phyloP scores from a whole-genome alignment of 2,888 invertebrate species.

The Exephanes ischioxanthus region DNA sequence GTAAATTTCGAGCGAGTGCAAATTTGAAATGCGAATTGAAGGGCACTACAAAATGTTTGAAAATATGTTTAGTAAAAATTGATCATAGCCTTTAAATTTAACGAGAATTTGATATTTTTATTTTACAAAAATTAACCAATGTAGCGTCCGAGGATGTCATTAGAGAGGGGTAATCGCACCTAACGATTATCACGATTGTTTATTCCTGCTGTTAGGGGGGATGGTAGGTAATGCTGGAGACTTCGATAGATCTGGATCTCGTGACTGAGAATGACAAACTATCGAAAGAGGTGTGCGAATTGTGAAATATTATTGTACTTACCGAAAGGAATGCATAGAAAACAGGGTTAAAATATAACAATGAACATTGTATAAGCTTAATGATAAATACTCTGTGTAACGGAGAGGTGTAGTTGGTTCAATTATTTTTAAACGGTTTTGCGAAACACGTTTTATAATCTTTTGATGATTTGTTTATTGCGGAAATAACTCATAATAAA shows the following conservation, averaged over 20 bases:
- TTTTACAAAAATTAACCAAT: not conserved
- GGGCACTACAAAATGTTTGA: not conserved
- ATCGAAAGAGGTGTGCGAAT: not conserved
- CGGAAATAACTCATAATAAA: no score
- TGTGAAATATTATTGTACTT: not conserved
- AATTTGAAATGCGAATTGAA: not conserved
- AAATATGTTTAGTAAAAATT: not conserved
- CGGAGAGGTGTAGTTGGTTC: not conserved
- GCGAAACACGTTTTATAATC: not conserved
- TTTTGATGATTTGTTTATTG: not conserved
- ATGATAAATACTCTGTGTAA: not conserved
- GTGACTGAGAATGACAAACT: not conserved
- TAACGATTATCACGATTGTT: not conserved
- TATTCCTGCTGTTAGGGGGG: not conserved
- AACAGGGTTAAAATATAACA: not conserved
- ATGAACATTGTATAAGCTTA: not conserved
- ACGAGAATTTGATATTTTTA: not conserved
- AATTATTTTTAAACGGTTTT: not conserved
- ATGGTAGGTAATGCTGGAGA: not conserved
- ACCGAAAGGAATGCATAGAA: not conserved
- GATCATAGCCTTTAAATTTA: not conserved
- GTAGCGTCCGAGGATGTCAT: no score
- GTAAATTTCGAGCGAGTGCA: not conserved
- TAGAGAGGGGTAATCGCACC: no score
- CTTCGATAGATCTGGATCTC: not conserved